A percentile compares a stretch with the other conserved stretches of the same genome.
phyloP scores from a whole-genome alignment of 2,797 vertebrate genomes.

The Microcaecilia unicolor region DNA sequence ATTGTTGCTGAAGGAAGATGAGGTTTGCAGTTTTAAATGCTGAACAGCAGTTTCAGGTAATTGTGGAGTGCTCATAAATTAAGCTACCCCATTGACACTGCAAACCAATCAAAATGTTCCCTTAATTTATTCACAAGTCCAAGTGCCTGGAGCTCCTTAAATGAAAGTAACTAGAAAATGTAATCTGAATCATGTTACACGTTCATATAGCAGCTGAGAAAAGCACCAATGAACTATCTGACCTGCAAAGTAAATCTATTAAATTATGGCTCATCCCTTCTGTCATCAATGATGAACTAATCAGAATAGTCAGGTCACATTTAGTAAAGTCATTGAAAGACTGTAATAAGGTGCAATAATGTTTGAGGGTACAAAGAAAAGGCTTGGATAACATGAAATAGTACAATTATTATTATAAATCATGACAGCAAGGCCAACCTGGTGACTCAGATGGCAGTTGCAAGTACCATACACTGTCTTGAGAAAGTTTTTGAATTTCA shows the following conservation, averaged over 20 bases:
- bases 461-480: too few species aligned
- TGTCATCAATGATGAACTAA: conserved; percentile 32
- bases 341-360: conserved; percentile 15
- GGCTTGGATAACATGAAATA: conserved; percentile 14
- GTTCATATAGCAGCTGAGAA: conserved; percentile 23
- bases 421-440: too few species aligned
- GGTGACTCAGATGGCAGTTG: too few species aligned
- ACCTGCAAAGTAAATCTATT: conserved; percentile 22
- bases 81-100: conserved; percentile 32
- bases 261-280: conserved; percentile 22
- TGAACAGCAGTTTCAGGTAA: conserved; percentile 28
- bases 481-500: too few species aligned
- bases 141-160: conserved; percentile 30
- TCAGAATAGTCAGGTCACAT: conserved; percentile 20
- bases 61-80: conserved; percentile 23
- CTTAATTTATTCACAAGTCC: conserved; percentile 40
- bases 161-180: conserved; percentile 42
- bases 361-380: conserved; percentile 20
- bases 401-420: conserved; percentile 14
- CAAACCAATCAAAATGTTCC: conserved; percentile 35
- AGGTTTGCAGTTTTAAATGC: conserved; percentile 37
- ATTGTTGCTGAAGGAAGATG: conserved; percentile 25
- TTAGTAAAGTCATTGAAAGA: conserved; percentile 18
- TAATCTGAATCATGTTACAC: conserved; percentile 39
- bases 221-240: conserved; percentile 35